These are phyloP conservation scores for Leguminivora glycinivorella DNA, from an alignment of 1,140 invertebrate species.

Conservation along the genomic window DNA sequence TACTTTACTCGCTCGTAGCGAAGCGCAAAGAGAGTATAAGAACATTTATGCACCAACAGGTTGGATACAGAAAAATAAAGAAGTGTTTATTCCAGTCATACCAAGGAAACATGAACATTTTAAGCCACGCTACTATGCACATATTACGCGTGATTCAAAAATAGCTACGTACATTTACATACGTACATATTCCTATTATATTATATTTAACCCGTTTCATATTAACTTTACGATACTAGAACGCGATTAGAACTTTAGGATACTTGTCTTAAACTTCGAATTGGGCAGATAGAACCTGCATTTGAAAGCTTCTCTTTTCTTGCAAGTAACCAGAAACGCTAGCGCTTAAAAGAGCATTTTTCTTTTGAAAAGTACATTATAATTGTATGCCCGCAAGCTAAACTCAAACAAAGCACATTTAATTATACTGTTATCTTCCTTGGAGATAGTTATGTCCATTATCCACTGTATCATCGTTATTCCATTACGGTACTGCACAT, in stretches of 20 bases:
- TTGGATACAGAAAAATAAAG: neutral
- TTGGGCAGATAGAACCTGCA: no score
- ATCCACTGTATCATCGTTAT: conserved; percentile 14
- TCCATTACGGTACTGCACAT: conserved; percentile 18
- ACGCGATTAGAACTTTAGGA: no score
- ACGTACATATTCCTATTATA: no score
- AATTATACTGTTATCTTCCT: conserved; percentile 10
- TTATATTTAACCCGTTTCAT: no score
- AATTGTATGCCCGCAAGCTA: neutral
- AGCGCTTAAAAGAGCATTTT: neutral
- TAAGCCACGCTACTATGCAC: neutral
- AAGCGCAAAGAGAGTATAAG: neutral
- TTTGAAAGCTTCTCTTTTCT: no score
- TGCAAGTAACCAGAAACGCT: neutral
- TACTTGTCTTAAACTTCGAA: no score
- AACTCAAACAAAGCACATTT: conserved; percentile 6
- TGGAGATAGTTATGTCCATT: neutral
- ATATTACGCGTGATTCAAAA: neutral
- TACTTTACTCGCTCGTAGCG: neutral
- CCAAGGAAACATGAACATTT: neutral
- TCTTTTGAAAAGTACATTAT: neutral
- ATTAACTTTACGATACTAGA: no score
- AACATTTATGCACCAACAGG: neutral
- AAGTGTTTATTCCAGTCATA: neutral
- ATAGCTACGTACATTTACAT: neutral